Evolutionary conservation across 2,888 invertebrate genomes (phyloP).

Genomic region (Resseliella maxima): DNA sequence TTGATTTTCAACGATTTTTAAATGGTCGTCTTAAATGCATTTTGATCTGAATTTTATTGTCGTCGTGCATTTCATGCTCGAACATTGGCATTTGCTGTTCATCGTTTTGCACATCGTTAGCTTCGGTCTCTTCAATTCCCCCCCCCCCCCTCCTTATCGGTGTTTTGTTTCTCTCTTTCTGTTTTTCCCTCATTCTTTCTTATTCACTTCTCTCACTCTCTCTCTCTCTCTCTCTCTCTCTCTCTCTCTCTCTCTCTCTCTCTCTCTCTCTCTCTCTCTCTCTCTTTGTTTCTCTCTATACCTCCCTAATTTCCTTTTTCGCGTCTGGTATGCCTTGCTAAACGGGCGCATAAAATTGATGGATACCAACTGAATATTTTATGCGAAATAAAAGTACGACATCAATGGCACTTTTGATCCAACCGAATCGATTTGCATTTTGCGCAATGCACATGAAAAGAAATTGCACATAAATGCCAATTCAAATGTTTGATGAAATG

Average conservation of each 20-base stretch:
- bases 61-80: neutral
- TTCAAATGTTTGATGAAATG: neutral
- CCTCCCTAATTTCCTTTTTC: too few species aligned
- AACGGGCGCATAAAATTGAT: neutral
- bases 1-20: neutral
- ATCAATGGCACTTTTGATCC: constrained; percentile 36
- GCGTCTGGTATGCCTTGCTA: too few species aligned
- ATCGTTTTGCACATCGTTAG: neutral
- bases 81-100: neutral
- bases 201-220: too few species aligned
- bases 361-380: constrained; percentile 16
- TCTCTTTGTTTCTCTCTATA: too few species aligned
- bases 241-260: too few species aligned
- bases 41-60: constrained; percentile 30
- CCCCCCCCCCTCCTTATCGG: too few species aligned
- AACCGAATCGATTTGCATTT: neutral
- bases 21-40: constrained; percentile 4
- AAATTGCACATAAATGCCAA: neutral
- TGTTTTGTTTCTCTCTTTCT: neutral
- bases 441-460: neutral
- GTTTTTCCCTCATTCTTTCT: neutral
- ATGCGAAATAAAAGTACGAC: neutral
- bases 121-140: neutral
- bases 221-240: too few species aligned
- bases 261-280: too few species aligned